Evolutionary conservation across 37 sponge, comb jelly and placozoan genomes (phyloP), one percentile per base, ranked within the genome.

Genomic region (Halichondria panicea): DNA sequence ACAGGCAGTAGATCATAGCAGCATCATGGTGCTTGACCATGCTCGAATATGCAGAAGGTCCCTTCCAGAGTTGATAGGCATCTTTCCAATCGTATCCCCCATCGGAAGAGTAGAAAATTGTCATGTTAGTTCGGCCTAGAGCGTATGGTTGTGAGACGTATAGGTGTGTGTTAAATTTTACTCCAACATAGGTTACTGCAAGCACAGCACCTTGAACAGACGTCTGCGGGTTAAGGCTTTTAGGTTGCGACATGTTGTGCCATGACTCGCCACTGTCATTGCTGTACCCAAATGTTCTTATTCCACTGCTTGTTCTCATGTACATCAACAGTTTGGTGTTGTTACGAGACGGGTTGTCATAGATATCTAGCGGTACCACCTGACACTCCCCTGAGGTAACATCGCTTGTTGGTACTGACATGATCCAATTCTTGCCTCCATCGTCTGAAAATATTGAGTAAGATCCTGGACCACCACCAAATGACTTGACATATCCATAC

Each of bases 391-490:
- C 62, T 12, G 57, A 55, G 11, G 15, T 5, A 41, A 40, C 22
- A 18, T 31, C 44, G 57, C 30, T 8, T 1, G 57, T 74, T 9
- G 60, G 19, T 6, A 6, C 6, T 3, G 74, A 74, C 8, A 43
- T 43, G 27, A 40, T 4, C 74, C 74, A 74, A 11, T 60, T 58
- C 44, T 58, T 74, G 4, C 74, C 74, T 5, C 43, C 44, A 24
- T 74, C 74, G 39, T 74, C 74, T 59, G 74, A 74, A 32, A 36
- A 74, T 33, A 74, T 59, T 18, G 57, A 24, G 59, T 36, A 74
- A 35, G 74, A 57, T 13, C 74, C 74, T 24, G 62, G 61, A 4
- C 46, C 72, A 54, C 56, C 15, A n/a, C n/a, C n/a, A n/a, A n/a
- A n/a, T n/a, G n/a, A n/a, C 9, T 64, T 36, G 22, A 37, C 41